phyloP scores from a whole-genome alignment of 2,888 invertebrate species.

The Noctua janthina region DNA sequence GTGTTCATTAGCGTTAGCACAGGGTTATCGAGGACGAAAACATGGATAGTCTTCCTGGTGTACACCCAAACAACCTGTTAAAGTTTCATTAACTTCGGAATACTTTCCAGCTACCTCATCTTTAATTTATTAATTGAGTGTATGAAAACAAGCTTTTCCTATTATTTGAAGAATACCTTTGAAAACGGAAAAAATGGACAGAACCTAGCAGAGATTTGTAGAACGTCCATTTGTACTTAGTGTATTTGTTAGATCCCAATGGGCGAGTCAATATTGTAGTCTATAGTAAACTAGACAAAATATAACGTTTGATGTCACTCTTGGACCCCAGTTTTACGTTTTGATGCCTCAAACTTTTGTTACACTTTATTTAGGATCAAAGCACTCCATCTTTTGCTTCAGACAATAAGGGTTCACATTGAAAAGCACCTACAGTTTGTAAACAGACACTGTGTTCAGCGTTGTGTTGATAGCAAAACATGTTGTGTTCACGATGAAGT shows the following conservation, averaged over 20 bases:
- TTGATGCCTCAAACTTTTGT: constrained; percentile 21
- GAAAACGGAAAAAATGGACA: constrained; percentile 3
- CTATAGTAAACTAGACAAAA: neutral
- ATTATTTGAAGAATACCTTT: constrained; percentile 1
- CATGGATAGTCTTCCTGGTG: no score
- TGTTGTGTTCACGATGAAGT: constrained; percentile 18
- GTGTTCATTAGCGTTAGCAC: no score
- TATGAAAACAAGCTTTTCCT: constrained; percentile 1
- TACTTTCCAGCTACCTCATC: neutral
- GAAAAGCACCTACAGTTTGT: neutral
- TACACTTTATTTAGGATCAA: constrained; percentile 8
- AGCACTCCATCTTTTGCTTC: constrained; percentile 7
- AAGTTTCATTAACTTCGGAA: no score
- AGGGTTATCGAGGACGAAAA: no score
- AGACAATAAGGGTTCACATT: neutral
- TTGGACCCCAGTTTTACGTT: constrained; percentile 5
- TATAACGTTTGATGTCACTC: constrained; percentile 2
- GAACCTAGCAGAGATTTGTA: constrained; percentile 3
- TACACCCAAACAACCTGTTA: no score
- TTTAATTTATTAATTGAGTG: constrained; percentile 1
- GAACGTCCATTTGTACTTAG: neutral
- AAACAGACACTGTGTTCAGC: neutral
- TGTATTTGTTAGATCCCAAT: constrained; percentile 16
- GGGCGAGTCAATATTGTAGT: neutral
- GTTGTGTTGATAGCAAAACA: constrained; percentile 7